Percentiles rank a stretch among this genome's conserved stretches.
Conservation (phyloP, 2,113 vertebrate genomes). For the Scalopus aquaticus region DNA sequence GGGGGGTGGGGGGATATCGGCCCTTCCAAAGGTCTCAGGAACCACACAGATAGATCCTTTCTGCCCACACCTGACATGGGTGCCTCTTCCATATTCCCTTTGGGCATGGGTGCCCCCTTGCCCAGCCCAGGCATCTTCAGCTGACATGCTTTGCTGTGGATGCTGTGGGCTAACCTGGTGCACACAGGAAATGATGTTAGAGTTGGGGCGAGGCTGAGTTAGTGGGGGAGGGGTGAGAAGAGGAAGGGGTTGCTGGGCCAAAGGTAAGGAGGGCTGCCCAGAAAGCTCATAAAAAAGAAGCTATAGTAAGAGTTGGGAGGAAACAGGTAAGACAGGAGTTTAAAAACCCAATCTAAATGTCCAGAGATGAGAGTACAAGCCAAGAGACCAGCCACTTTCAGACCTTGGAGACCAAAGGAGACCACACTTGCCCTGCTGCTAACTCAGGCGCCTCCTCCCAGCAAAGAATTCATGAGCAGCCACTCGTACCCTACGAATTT, state of each 20-base stretch:
- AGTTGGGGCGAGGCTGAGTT: not conserved
- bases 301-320: not conserved
- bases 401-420: too few relatives aligned
- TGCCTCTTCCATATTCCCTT: not conserved
- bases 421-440: not conserved
- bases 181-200: not conserved
- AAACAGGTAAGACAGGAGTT: not conserved
- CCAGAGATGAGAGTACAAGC: not conserved
- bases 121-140: not conserved
- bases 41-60: not conserved
- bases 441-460: too few relatives aligned
- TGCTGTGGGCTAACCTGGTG: not conserved
- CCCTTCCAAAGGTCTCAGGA: not conserved
- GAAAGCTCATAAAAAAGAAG: not conserved
- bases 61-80: rapidly evolving
- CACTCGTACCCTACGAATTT: too few relatives aligned
- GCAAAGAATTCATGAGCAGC: too few relatives aligned
- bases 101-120: too few relatives aligned
- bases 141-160: not conserved
- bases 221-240: not conserved
- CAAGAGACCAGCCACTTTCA: not conserved
- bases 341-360: not conserved
- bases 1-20: not conserved
- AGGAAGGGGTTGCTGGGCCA: too few relatives aligned
- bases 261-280: not conserved